Evolutionary conservation across 2,888 invertebrate genomes (phyloP).

Genomic region (Arctia plantaginis): DNA sequence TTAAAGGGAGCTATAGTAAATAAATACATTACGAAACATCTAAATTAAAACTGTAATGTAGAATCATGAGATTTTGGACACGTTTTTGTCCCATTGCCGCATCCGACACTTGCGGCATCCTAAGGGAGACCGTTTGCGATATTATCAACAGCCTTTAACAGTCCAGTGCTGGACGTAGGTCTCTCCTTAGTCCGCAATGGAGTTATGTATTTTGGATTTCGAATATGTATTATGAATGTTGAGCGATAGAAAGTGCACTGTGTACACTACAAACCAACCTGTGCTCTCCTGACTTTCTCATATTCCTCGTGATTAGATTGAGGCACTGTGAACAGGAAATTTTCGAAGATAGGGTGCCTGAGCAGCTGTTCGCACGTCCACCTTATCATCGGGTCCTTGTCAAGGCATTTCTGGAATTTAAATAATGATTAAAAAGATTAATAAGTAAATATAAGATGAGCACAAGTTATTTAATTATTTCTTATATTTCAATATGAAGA

Average conservation of each 20-base stretch:
- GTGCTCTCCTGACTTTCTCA: constrained; percentile 76
- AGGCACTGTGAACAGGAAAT: constrained; percentile 93
- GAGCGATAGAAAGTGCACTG: neutral
- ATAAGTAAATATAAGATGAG: neutral
- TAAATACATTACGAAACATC: too few species aligned
- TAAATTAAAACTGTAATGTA: too few species aligned
- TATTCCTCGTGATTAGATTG: constrained; percentile 89
- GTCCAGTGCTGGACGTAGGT: too few species aligned
- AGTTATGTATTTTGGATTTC: too few species aligned
- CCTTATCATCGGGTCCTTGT: constrained; percentile 96
- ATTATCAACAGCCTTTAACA: too few species aligned
- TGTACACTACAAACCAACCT: constrained; percentile 72
- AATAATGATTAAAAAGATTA: neutral
- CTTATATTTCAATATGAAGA: too few species aligned
- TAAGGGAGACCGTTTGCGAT: too few species aligned
- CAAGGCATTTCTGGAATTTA: constrained; percentile 94
- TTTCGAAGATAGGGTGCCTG: constrained; percentile 96
- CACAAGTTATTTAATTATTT: neutral
- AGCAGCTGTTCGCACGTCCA: constrained; percentile 97
- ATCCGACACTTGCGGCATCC: neutral
- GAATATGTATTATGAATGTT: neutral
- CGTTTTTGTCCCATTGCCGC: neutral
- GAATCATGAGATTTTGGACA: too few species aligned
- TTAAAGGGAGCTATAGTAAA: too few species aligned
- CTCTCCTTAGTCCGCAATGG: too few species aligned